Base-by-base conservation (phyloP, 1,140 invertebrate species). In the Meloidogyne exigua region DNA sequence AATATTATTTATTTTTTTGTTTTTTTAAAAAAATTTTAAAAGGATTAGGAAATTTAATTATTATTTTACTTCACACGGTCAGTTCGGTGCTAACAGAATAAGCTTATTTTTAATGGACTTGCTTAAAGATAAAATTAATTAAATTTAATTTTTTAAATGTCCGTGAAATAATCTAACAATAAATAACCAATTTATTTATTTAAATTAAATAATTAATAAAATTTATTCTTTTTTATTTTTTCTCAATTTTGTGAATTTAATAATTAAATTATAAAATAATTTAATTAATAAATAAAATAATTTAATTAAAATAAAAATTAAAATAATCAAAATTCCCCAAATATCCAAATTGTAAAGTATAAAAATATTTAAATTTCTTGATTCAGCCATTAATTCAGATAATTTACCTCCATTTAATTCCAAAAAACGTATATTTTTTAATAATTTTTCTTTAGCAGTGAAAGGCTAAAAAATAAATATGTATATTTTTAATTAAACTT, bases 401-500 rank as follows among this genome's bases (percentile, higher is more conserved):
- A 78, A 32, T 49, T 13, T 15, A 26, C 76, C 76, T 32, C 76
- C 76, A 25, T 78, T 78, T 23, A 21, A 42, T 15, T 76, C 63
- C 36, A 77, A 36, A 78, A 78, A 78, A 1, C 71, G 74, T 21
- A 78, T 74, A 62, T 77, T 62, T 18, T 78, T 78, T 36, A 65
- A 21, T n/a, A 78, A 69, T 26, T 68, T 66, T 57, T 78, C 76
- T 18, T 62, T 64, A 12, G 76, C 76, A 18, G 76, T 12, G 63
- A 78, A 78, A 9, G 76, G 76, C 76, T 78, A 1, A 57, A 57
- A 49, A n/a, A 1, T 7, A 57, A n/a, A 1, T 21, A n/a, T n/a
- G n/a, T n/a, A n/a, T n/a, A 15, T 57, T n/a, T n/a, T 57, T 57
- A n/a, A 5, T n/a, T 57, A 44, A 13, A 44, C 42, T 44, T 49